Conservation (phyloP, 1,140 invertebrate genomes). For the Drepana arcuata region DNA sequence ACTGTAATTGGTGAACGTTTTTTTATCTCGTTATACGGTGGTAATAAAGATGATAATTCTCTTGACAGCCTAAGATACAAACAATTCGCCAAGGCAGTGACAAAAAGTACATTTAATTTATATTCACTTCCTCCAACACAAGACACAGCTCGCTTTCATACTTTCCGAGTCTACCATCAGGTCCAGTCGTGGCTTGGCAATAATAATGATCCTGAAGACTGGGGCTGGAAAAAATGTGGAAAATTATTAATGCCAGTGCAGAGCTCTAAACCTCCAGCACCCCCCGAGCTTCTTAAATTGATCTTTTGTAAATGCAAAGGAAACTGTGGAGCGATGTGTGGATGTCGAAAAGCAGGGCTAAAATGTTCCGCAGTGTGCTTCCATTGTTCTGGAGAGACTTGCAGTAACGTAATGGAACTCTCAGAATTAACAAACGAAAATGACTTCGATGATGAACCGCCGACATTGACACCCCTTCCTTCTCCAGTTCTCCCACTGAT, state of each 20-base stretch:
- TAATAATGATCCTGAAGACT: conserved; percentile 9
- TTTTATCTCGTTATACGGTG: conserved; percentile 14
- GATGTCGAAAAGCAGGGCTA: too few species aligned
- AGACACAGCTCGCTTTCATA: conserved; percentile 14
- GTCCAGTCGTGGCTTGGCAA: conserved; percentile 12
- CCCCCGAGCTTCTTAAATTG: conserved; percentile 6
- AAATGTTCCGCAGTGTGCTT: conserved; percentile 8
- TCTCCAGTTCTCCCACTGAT: too few species aligned
- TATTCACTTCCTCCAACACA: conserved; percentile 15
- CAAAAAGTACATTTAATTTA: conserved; percentile 12
- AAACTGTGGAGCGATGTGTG: too few species aligned
- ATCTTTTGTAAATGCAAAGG: conserved; percentile 1
- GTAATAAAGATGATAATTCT: conserved; percentile 7
- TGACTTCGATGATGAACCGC: too few species aligned
- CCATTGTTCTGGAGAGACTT: neutral
- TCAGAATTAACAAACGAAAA: too few species aligned
- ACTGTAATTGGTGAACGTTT: conserved; percentile 12
- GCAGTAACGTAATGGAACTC: too few species aligned
- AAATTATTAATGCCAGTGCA: conserved; percentile 6
- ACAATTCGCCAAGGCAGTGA: conserved; percentile 9
- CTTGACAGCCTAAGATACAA: conserved; percentile 8
- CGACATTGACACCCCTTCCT: neutral
- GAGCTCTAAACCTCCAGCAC: conserved; percentile 5
- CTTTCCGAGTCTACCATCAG: conserved; percentile 12
- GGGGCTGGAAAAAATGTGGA: conserved; percentile 6